These are phyloP conservation scores for Barbus barbus DNA, from an alignment of 2,113 vertebrate species.

Conservation along the genomic window DNA sequence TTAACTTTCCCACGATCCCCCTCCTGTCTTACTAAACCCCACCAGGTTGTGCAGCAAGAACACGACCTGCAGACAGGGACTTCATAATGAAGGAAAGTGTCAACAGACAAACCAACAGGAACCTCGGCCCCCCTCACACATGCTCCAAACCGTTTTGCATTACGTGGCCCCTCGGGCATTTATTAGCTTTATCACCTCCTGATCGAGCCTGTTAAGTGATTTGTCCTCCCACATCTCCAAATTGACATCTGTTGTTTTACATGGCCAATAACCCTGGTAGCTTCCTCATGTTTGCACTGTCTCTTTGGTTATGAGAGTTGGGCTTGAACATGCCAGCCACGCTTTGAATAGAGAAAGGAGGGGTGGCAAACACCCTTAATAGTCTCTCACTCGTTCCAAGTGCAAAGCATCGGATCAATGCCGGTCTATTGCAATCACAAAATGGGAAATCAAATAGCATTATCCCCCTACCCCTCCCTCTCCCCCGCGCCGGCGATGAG, in stretches of 20 bases:
- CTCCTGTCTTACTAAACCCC: constrained; percentile 79
- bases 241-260: constrained; percentile 99
- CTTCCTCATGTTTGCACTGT: constrained; percentile 92
- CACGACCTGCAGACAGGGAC: constrained; percentile 82
- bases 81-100: constrained; percentile 95
- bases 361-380: constrained; percentile 93
- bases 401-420: constrained; percentile 95
- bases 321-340: constrained; percentile 87
- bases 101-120: constrained; percentile 83
- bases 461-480: constrained; percentile 71
- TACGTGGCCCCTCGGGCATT: constrained; percentile 99
- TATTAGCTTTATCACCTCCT: constrained; percentile 99
- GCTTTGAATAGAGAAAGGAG: constrained; percentile 82
- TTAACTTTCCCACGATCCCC: constrained; percentile 97
- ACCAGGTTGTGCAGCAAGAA: constrained; percentile 32
- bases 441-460: constrained; percentile 99
- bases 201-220: constrained; percentile 99
- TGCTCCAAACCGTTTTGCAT: constrained; percentile 82
- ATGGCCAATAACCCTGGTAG: constrained; percentile 80
- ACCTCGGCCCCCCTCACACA: constrained; percentile 70
- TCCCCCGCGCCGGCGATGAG: constrained; percentile 75
- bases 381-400: constrained; percentile 92
- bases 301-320: constrained; percentile 93
- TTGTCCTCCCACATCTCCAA: constrained; percentile 88
- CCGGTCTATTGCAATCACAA: constrained; percentile 96